These are phyloP conservation scores for Psittacula derbiana DNA, from an alignment of 2,797 vertebrate genomes.

Conservation along the genomic window DNA sequence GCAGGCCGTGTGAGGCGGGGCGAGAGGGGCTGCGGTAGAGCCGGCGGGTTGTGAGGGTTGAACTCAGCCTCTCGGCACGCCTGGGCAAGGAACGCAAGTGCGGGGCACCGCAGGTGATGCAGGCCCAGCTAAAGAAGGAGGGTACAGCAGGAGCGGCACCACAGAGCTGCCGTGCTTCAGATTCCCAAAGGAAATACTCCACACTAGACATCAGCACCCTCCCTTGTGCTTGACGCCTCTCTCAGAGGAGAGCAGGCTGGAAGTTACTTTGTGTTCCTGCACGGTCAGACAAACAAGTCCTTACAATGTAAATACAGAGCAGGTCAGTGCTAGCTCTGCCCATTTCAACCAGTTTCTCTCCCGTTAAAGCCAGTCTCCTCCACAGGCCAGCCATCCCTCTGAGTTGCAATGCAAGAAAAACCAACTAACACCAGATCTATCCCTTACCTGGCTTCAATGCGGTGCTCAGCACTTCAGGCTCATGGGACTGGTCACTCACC, in stretches of 20 bases:
- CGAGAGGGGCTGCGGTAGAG: background rate
- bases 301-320: rapidly evolving
- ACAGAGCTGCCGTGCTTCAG: background rate
- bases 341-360: background rate
- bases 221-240: background rate
- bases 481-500: rapidly evolving
- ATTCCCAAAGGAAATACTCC: rapidly evolving
- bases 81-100: background rate
- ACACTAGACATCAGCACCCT: rapidly evolving
- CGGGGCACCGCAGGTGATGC: background rate
- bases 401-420: background rate
- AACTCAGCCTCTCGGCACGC: background rate
- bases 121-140: background rate
- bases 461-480: background rate
- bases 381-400: background rate
- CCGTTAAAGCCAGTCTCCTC: background rate
- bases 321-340: background rate
- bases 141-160: background rate
- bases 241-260: background rate
- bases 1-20: background rate
- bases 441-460: background rate
- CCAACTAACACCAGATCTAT: background rate
- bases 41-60: background rate
- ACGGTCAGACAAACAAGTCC: background rate
- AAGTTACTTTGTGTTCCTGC: background rate